phyloP scores from a whole-genome alignment of 2,797 vertebrate genomes.

The Gallinago stenura region DNA sequence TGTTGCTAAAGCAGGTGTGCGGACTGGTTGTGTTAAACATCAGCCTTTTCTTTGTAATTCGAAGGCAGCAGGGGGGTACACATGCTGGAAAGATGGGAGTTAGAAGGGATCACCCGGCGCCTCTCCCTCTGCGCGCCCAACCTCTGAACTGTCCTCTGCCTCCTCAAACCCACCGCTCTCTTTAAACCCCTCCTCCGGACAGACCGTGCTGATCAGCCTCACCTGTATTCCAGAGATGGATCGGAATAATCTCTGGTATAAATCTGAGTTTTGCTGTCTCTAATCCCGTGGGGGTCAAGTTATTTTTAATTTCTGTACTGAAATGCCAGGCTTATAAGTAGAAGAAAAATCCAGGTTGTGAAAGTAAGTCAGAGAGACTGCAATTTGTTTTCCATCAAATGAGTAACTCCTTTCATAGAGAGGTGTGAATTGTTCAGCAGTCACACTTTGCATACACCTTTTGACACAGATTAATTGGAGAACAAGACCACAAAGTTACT shows the following conservation, averaged over 20 bases:
- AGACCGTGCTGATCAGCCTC: neutral
- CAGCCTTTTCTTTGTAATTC: neutral
- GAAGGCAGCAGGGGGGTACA: neutral
- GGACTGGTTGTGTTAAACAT: neutral
- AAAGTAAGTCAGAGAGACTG: neutral
- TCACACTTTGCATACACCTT: neutral
- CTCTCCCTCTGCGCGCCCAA: neutral
- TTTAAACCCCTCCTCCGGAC: neutral
- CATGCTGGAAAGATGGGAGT: conserved; percentile 17
- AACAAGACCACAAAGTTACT: conserved; percentile 4
- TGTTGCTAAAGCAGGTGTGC: neutral
- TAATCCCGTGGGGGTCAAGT: neutral
- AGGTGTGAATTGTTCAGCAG: neutral
- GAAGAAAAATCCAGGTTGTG: neutral
- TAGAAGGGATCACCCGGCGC: neutral
- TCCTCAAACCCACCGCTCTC: neutral
- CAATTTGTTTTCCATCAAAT: neutral
- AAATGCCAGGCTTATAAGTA: neutral
- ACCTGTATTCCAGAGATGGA: neutral
- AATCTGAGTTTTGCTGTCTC: neutral
- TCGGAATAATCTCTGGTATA: neutral
- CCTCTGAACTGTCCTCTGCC: neutral
- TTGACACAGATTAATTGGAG: neutral
- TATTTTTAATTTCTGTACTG: neutral
- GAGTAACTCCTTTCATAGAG: neutral